phyloP scores from a whole-genome alignment of 1,140 invertebrate species.

The Muscidifurax raptorellus region DNA sequence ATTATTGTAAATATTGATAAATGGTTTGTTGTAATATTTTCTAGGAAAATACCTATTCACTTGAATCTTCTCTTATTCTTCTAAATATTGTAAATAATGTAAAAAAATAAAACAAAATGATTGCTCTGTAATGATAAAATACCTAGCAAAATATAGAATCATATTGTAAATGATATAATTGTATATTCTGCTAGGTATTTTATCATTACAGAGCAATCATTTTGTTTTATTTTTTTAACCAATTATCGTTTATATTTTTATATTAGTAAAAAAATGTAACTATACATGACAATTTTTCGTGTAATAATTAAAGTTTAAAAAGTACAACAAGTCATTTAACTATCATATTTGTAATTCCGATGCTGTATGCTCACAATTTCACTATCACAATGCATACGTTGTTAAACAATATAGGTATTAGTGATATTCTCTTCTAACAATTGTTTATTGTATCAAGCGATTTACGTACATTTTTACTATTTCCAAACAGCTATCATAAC shows the following conservation, averaged over 20 bases:
- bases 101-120: background rate
- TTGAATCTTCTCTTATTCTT: background rate
- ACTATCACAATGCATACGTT: conserved; percentile 21
- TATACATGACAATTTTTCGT: background rate
- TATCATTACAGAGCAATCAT: background rate
- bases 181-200: background rate
- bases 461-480: conserved; percentile 20
- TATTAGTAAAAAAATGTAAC: background rate
- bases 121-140: background rate
- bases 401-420: conserved; percentile 34
- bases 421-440: conserved; percentile 22
- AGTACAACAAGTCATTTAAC: conserved; percentile 38
- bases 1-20: conserved; percentile 49
- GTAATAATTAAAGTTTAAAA: background rate
- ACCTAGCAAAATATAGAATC: background rate
- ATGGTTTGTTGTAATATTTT: conserved; percentile 33
- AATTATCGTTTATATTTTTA: background rate
- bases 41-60: background rate
- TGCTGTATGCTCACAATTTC: conserved; percentile 25
- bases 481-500: conserved; percentile 15
- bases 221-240: background rate
- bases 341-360: conserved; percentile 38
- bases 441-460: conserved; percentile 43
- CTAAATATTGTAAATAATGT: background rate
- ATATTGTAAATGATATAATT: background rate